phyloP scores from a whole-genome alignment of 2,113 vertebrate genomes.

The Myocastor coypus region DNA sequence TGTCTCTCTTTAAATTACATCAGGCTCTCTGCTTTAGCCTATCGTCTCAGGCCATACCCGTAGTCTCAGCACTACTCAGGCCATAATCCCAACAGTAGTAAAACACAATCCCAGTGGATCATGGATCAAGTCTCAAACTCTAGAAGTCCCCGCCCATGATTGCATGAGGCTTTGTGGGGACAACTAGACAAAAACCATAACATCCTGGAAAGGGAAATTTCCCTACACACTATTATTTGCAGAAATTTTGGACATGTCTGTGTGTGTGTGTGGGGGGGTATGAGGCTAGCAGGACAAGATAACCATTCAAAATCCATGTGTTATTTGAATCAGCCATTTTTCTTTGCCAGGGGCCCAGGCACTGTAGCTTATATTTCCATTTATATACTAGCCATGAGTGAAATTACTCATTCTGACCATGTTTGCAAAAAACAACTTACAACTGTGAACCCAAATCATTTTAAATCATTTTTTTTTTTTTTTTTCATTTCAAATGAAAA shows the following conservation, averaged over 20 bases:
- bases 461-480: background rate
- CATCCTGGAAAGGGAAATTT: background rate
- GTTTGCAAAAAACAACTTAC: background rate
- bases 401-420: constrained; percentile 23
- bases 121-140: too few relatives aligned
- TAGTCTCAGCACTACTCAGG: too few relatives aligned
- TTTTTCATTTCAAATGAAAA: background rate
- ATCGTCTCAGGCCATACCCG: too few relatives aligned
- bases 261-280: background rate
- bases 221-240: background rate
- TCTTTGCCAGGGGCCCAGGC: background rate
- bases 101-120: too few relatives aligned
- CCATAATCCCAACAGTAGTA: too few relatives aligned
- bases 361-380: background rate
- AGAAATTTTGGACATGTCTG: background rate
- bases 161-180: too few relatives aligned
- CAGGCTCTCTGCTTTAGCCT: too few relatives aligned
- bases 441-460: background rate
- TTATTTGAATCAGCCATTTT: background rate
- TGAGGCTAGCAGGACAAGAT: background rate
- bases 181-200: too few relatives aligned
- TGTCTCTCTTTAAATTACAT: too few relatives aligned
- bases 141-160: too few relatives aligned
- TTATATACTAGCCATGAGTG: background rate
- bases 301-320: background rate